Base-by-base conservation (phyloP, 2,888 invertebrate species). In the Drosophila ochracea region DNA sequence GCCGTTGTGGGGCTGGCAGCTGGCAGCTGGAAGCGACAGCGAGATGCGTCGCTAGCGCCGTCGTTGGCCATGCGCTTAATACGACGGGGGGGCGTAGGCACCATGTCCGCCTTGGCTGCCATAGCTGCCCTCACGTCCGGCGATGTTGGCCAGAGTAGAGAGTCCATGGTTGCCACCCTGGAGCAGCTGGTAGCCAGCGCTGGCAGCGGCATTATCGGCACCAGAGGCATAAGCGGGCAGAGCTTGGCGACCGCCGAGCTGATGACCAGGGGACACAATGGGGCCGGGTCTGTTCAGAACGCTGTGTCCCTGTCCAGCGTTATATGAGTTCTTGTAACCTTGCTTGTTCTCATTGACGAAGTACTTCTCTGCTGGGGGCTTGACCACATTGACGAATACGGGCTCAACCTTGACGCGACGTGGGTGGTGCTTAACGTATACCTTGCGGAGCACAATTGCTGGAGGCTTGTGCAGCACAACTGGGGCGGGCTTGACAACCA, bases 391-490 rank as follows among this genome's bases (percentile, higher is more conserved):
- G 50, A 93, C 92, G 69, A 92, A 92, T 39, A 93, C 92, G 31
- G 93, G 93, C 73, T 93, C 92, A 33, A 93, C 92, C 86, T 91
- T 92, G 52, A 93, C 91, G 78, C 92, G 91, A 52, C 92, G 92
- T 75, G 93, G 93, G 53, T 92, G 91, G 75, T 92, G 90, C 83
- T 92, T 92, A 25, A 92, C 87, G 70, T 86, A 89, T 47, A 93
- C 91, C 84, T 92, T 93, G 78, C 92, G 92, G 50, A 92, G 76
- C 3, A 93, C 91, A n/a, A 92, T 91, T 86, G 92, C 91, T 84
- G 93, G 92, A n/a, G 93, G 93, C 76, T 92, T 92, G 85, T 93
- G 93, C 25, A 93, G 83, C 63, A 93, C 92, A 76, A 93, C 92
- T 73, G 93, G 93, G 21, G 93, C 92, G 63, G 93, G 93, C 81